A percentile compares a stretch with the other conserved stretches of the same genome.
These are phyloP conservation scores for Apoderus coryli DNA, from an alignment of 2,888 invertebrate species.

Conservation along the genomic window DNA sequence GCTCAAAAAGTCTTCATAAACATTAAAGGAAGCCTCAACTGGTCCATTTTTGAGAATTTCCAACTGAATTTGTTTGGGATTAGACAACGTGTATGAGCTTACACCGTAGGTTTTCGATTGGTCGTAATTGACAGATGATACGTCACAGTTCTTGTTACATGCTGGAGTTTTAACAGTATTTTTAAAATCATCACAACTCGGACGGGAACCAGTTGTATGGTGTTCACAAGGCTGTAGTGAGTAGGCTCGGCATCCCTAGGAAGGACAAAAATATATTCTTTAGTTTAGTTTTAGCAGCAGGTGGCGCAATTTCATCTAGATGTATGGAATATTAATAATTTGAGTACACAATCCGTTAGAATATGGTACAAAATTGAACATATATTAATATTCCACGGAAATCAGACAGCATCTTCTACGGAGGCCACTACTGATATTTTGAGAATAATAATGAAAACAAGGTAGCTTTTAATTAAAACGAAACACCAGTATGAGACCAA, in stretches of 20 bases:
- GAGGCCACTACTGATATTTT: too few relatives aligned
- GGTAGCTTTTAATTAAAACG: too few relatives aligned
- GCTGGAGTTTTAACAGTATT: not conserved
- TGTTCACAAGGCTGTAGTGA: slow-evolving; percentile 13
- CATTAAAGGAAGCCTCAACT: slow-evolving; percentile 69
- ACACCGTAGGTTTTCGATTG: not conserved
- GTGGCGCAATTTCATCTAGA: too few relatives aligned
- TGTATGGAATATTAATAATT: too few relatives aligned
- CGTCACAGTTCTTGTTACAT: not conserved
- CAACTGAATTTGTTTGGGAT: not conserved
- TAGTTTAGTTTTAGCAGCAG: too few relatives aligned
- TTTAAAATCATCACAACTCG: slow-evolving; percentile 4
- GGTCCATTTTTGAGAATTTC: slow-evolving; percentile 49
- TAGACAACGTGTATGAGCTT: not conserved
- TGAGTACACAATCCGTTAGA: too few relatives aligned
- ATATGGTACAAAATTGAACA: too few relatives aligned
- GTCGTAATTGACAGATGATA: not conserved
- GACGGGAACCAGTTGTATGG: slow-evolving; percentile 7
- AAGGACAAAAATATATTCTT: too few relatives aligned
- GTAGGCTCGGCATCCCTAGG: slow-evolving; percentile 13
- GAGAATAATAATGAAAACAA: too few relatives aligned
- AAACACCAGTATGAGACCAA: too few relatives aligned
- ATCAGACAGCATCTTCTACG: too few relatives aligned
- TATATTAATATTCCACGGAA: too few relatives aligned
- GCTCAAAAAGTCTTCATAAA: slow-evolving; percentile 62